Evolutionary conservation across 2,888 invertebrate species (phyloP).

Genomic region (Coelinius sp.): DNA sequence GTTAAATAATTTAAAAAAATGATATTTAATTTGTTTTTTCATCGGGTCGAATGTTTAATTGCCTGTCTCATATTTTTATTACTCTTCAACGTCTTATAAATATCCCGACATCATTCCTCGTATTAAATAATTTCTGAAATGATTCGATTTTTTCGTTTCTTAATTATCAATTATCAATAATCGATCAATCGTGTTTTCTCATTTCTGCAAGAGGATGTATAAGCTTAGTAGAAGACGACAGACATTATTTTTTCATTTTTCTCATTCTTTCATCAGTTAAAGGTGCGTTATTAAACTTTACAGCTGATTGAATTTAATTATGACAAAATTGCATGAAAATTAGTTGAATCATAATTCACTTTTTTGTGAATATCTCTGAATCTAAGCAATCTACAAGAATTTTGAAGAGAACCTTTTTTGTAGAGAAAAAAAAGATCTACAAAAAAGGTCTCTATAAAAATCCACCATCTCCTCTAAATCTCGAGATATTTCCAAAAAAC

Average conservation of each 20-base stretch:
- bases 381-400: too few relatives aligned
- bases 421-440: too few relatives aligned
- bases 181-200: conserved; percentile 2
- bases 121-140: conserved; percentile 39
- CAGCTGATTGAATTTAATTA: not conserved
- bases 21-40: conserved; percentile 4
- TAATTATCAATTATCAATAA: conserved; percentile 10
- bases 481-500: too few relatives aligned
- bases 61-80: conserved; percentile 62
- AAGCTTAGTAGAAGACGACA: not conserved
- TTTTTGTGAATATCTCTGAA: too few relatives aligned
- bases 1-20: too few relatives aligned
- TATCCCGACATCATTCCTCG: conserved; percentile 35
- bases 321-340: not conserved
- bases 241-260: not conserved
- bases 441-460: not conserved
- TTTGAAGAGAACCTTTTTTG: too few relatives aligned
- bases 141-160: conserved; percentile 34
- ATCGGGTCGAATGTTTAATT: conserved; percentile 59
- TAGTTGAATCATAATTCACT: too few relatives aligned
- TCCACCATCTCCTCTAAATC: not conserved
- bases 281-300: not conserved
- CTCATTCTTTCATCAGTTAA: not conserved
- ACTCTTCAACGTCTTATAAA: not conserved
- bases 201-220: not conserved